Conservation (phyloP, 1,140 invertebrate genomes). For the Caenorhabditis brenneri region DNA sequence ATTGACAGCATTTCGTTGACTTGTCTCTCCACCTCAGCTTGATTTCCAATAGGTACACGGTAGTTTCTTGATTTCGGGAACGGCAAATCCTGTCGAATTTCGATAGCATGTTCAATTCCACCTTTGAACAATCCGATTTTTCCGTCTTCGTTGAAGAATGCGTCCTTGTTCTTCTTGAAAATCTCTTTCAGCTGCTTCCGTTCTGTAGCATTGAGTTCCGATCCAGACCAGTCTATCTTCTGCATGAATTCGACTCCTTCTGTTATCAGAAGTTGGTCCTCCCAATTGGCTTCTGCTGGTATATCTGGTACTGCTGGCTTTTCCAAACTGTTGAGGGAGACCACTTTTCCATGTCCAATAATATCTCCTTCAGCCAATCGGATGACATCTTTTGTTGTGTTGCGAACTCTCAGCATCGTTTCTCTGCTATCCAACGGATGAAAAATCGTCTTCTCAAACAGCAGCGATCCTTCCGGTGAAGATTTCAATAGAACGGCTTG, state of each 20-base stretch:
- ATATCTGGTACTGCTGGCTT: background rate
- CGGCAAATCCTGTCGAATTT: background rate
- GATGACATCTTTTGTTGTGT: background rate
- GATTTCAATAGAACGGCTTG: background rate
- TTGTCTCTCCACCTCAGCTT: constrained; percentile 51
- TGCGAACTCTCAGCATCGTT: background rate
- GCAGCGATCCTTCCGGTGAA: background rate
- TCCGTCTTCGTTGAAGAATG: background rate
- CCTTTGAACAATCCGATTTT: background rate
- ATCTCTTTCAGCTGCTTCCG: background rate
- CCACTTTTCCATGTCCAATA: background rate
- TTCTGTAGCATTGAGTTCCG: background rate
- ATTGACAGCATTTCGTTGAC: constrained; percentile 54
- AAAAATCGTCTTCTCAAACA: background rate
- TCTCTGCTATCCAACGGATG: background rate
- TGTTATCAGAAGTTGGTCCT: background rate
- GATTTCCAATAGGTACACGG: constrained; percentile 17
- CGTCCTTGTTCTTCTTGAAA: background rate
- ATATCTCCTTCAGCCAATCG: background rate
- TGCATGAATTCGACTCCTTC: background rate
- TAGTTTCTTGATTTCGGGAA: background rate
- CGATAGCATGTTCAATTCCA: background rate
- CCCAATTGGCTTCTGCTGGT: background rate
- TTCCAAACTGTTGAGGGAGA: background rate
- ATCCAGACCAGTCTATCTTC: background rate